Evolutionary conservation across 2,113 vertebrate species (phyloP).

Genomic region (Nematolebias whitei): DNA sequence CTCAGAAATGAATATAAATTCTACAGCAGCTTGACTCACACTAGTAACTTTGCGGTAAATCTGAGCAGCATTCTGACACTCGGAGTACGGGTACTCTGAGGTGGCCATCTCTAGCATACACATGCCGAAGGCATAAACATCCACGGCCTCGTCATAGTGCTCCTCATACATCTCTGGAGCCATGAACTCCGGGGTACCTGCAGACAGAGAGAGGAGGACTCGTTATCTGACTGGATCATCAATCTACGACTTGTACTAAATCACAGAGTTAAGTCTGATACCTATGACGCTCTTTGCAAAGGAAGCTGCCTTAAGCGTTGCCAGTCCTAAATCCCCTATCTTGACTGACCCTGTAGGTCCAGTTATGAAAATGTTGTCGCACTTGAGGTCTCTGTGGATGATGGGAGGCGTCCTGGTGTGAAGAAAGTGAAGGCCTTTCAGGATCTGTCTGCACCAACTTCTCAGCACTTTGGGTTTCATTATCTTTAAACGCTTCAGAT

Average conservation of each 20-base stretch:
- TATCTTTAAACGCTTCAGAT: conserved; percentile 94
- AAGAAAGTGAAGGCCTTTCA: conserved; percentile 93
- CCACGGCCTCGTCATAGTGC: conserved; percentile 93
- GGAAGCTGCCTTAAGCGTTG: conserved; percentile 78
- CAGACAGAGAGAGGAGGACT: conserved; percentile 17
- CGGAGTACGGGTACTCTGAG: conserved; percentile 78
- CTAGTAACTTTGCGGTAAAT: conserved; percentile 92
- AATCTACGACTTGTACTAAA: neutral
- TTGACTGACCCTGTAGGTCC: conserved; percentile 80
- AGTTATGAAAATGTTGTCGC: conserved; percentile 97
- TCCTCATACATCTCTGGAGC: conserved; percentile 95
- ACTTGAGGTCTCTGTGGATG: conserved; percentile 95
- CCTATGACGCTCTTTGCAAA: conserved; percentile 95
- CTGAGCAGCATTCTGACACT: conserved; percentile 81
- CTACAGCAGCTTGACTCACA: conserved; percentile 77
- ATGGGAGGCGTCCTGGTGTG: conserved; percentile 94
- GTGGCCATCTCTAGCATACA: conserved; percentile 98
- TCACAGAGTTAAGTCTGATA: conserved; percentile 59
- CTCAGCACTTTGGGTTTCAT: conserved; percentile 95
- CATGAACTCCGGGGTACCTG: conserved; percentile 83
- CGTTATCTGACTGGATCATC: conserved; percentile 17
- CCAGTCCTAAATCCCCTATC: conserved; percentile 78
- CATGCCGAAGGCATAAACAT: conserved; percentile 96
- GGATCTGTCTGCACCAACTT: conserved; percentile 95
- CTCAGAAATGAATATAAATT: neutral